Evolutionary conservation across 2,888 invertebrate species (phyloP).

Genomic region (Lottia gigantea): DNA sequence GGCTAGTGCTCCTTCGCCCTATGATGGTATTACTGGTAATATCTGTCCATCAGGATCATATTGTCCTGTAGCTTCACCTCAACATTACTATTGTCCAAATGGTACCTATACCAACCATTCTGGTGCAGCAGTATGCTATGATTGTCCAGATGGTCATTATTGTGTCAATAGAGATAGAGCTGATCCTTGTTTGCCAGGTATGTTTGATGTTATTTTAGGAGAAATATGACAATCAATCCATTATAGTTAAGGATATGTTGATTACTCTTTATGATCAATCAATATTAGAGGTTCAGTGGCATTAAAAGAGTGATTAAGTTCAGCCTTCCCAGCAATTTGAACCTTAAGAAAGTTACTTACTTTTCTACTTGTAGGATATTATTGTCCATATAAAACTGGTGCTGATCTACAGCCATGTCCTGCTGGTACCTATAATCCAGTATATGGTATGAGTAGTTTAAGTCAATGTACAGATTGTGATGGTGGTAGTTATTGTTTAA

Average conservation of each 20-base stretch:
- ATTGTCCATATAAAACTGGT: conserved; percentile 61
- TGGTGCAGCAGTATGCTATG: conserved; percentile 57
- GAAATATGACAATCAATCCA: background rate
- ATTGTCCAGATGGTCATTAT: conserved; percentile 62
- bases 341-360: too few species aligned
- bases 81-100: conserved; percentile 58
- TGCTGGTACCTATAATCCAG: conserved; percentile 62
- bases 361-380: conserved; percentile 37
- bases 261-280: too few species aligned
- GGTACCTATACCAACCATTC: conserved; percentile 65
- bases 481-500: conserved; percentile 61
- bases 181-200: conserved; percentile 52
- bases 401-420: conserved; percentile 63
- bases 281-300: too few species aligned
- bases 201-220: background rate
- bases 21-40: conserved; percentile 58
- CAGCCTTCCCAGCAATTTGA: too few species aligned
- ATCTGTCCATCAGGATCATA: conserved; percentile 62
- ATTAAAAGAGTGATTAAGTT: background rate
- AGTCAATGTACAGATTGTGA: conserved; percentile 63
- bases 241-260: conserved; percentile 12
- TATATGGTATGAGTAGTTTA: conserved; percentile 42
- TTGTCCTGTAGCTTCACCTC: conserved; percentile 55
- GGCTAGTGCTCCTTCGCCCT: conserved; percentile 51
- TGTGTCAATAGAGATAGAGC: conserved; percentile 60